These are phyloP conservation scores for Phoebastria nigripes DNA, from an alignment of 2,797 vertebrate species.

Conservation along the genomic window DNA sequence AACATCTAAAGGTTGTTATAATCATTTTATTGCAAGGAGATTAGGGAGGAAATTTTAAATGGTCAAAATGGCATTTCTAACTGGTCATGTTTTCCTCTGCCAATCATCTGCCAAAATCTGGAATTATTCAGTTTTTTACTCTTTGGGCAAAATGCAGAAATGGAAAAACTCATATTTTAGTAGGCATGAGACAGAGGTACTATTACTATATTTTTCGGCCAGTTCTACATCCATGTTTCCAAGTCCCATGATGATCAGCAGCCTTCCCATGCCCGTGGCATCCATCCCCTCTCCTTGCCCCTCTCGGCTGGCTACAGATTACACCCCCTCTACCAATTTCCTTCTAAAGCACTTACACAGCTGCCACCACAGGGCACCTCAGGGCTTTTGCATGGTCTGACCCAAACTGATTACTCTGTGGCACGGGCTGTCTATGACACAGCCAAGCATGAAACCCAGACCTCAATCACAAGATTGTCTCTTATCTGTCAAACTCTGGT, in stretches of 20 bases:
- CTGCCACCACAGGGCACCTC: not conserved
- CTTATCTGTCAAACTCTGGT: not conserved
- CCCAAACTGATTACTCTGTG: not conserved
- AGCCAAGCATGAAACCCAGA: not conserved
- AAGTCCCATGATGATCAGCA: not conserved
- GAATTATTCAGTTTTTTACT: not conserved
- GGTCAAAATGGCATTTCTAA: not conserved
- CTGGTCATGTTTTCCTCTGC: not conserved
- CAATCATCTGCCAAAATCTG: not conserved
- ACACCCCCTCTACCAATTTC: not conserved
- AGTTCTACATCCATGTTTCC: not conserved
- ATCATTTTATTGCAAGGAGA: not conserved
- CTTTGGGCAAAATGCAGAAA: not conserved
- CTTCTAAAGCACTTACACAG: not conserved
- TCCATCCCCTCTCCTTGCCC: not conserved
- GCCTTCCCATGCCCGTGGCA: fast-evolving
- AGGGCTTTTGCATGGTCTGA: not conserved
- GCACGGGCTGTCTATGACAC: not conserved
- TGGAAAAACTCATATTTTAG: not conserved
- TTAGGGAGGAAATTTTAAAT: not conserved
- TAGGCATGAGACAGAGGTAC: not conserved
- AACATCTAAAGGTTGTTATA: not conserved
- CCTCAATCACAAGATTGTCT: not conserved
- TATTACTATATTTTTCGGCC: not conserved
- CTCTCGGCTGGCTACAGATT: not conserved